Evolutionary conservation across 2,113 vertebrate species (phyloP).

Genomic region (Lepus americanus): DNA sequence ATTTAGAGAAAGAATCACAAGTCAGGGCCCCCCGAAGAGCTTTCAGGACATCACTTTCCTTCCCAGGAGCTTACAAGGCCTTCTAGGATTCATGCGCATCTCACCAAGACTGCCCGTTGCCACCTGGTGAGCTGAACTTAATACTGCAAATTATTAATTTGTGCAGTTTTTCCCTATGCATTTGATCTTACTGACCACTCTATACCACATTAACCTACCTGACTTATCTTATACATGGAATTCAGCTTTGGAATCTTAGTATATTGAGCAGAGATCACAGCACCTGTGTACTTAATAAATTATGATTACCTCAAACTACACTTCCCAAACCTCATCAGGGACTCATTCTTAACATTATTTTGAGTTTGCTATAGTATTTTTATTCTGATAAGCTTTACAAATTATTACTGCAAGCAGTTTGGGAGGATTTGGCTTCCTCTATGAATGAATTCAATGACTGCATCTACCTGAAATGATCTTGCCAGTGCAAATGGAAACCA

Average conservation of each 20-base stretch:
- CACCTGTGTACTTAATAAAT: neutral
- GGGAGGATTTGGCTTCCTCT: neutral
- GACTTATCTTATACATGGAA: neutral
- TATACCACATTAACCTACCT: neutral
- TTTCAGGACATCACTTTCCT: neutral
- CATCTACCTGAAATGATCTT: neutral
- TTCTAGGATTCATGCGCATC: neutral
- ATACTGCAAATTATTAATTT: neutral
- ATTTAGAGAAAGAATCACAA: neutral
- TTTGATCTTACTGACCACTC: neutral
- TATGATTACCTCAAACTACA: neutral
- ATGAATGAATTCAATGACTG: neutral
- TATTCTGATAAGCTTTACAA: neutral
- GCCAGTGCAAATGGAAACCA: neutral
- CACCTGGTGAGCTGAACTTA: neutral
- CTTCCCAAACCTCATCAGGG: neutral
- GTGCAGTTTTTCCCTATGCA: neutral
- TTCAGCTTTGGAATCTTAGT: neutral
- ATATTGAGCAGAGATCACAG: neutral
- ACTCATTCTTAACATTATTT: neutral
- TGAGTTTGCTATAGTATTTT: neutral
- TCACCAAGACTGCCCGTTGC: neutral
- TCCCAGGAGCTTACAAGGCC: neutral
- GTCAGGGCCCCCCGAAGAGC: neutral
- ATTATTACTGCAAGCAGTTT: neutral